These are phyloP conservation scores for Rhamnusium bicolor DNA, from an alignment of 2,888 invertebrate genomes.

Conservation along the genomic window DNA sequence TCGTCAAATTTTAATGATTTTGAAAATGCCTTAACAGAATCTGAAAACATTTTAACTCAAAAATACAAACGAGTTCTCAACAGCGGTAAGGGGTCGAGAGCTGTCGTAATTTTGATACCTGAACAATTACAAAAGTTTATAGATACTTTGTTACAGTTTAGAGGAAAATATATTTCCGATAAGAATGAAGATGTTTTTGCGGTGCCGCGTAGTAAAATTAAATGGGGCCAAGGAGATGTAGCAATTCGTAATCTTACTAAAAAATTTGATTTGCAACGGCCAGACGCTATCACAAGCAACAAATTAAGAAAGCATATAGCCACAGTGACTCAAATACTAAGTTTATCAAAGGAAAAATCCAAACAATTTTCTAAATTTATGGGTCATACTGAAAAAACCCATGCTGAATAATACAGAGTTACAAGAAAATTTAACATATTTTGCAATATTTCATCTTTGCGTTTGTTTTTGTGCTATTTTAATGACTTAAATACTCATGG, in stretches of 20 bases:
- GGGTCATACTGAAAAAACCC: neutral
- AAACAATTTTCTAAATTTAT: neutral
- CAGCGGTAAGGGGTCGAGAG: constrained; percentile 38
- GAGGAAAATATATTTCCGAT: constrained; percentile 33
- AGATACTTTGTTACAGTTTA: constrained; percentile 28
- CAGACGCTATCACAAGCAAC: constrained; percentile 34
- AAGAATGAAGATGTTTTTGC: constrained; percentile 42
- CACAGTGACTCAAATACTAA: neutral
- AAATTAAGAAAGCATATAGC: neutral
- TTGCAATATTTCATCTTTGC: neutral
- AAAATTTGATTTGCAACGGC: constrained; percentile 28
- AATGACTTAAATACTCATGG: neutral
- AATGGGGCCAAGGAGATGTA: constrained; percentile 43
- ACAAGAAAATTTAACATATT: neutral
- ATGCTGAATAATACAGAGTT: neutral
- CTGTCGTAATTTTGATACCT: constrained; percentile 41
- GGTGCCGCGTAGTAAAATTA: constrained; percentile 20
- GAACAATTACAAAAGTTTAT: constrained; percentile 32
- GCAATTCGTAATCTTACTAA: constrained; percentile 33
- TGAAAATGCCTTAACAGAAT: constrained; percentile 1
- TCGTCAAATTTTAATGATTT: constrained; percentile 3
- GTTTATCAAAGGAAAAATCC: neutral
- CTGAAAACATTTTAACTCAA: neutral
- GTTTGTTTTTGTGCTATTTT: neutral
- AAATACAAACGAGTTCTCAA: constrained; percentile 30